Conservation (phyloP, 64 coral and sea anemone species). For the Montipora foliosa region DNA sequence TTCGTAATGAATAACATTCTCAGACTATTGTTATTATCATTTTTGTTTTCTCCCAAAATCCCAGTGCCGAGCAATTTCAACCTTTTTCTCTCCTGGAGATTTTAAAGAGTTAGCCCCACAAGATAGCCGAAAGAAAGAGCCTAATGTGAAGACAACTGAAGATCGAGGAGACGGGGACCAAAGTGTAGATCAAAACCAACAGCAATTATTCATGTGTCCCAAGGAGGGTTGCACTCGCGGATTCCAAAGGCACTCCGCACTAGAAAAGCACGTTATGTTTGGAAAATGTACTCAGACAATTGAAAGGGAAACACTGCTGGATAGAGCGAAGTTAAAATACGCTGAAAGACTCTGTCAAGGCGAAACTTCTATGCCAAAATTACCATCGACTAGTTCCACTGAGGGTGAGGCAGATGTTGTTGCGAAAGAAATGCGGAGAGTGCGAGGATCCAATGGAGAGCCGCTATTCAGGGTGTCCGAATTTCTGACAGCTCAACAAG, state of each 20-base stretch:
- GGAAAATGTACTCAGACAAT: neutral
- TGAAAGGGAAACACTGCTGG: conserved; percentile 1
- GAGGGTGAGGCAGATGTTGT: conserved; percentile 17
- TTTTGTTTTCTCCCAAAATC: neutral
- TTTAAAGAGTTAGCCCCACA: neutral
- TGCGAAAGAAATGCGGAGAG: neutral
- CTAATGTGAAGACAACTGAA: neutral
- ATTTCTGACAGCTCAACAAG: conserved; percentile 59
- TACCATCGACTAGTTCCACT: conserved; percentile 1
- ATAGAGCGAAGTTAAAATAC: neutral
- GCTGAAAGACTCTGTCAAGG: conserved; percentile 3
- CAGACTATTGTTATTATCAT: neutral
- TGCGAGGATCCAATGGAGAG: conserved; percentile 8
- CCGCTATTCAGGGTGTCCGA: conserved; percentile 11
- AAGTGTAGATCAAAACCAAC: neutral
- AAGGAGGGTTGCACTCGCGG: neutral
- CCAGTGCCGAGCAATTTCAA: neutral
- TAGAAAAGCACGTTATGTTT: neutral
- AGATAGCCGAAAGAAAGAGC: neutral
- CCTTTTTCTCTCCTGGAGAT: neutral
- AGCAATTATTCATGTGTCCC: neutral
- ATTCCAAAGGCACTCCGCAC: neutral
- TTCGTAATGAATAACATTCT: neutral
- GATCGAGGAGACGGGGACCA: neutral
- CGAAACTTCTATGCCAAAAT: neutral